A percentile compares a stretch with the other conserved stretches of the same genome.
Evolutionary conservation across 2,888 invertebrate species (phyloP).

Genomic region (Orthosia cruda): DNA sequence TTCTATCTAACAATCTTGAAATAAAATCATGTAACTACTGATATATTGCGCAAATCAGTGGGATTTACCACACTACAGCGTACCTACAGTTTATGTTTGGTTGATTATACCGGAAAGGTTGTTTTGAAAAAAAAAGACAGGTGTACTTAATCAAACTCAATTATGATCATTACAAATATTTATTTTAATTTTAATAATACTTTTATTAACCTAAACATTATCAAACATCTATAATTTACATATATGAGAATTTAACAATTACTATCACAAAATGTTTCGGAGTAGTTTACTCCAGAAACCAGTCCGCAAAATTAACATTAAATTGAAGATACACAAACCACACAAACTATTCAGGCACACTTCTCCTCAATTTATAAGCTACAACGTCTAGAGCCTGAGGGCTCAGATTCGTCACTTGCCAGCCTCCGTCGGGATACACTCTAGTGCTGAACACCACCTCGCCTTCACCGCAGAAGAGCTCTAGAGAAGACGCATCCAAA

Average conservation of each 20-base stretch:
- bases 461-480: slow-evolving; percentile 88
- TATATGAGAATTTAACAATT: slow-evolving; percentile 17
- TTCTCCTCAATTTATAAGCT: slow-evolving; percentile 80
- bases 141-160: neutral
- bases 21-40: neutral
- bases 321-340: slow-evolving; percentile 49
- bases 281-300: neutral
- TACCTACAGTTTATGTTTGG: neutral
- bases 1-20: slow-evolving; percentile 20
- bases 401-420: slow-evolving; percentile 83
- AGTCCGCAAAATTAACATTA: neutral
- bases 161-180: neutral
- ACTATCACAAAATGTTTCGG: slow-evolving; percentile 17
- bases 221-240: neutral
- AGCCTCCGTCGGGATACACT: slow-evolving; percentile 83
- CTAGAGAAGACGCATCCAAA: slow-evolving; percentile 86
- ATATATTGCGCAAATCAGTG: neutral
- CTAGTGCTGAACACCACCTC: slow-evolving; percentile 88
- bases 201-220: neutral
- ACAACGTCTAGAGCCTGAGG: slow-evolving; percentile 77
- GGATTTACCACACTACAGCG: neutral
- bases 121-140: neutral
- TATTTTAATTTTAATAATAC: slow-evolving; percentile 8
- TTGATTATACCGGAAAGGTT: neutral
- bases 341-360: slow-evolving; percentile 77